These are phyloP conservation scores for silkworm (Bombyx mori) DNA, from an alignment of 1,140 invertebrate genomes.

Conservation along the genomic window DNA sequence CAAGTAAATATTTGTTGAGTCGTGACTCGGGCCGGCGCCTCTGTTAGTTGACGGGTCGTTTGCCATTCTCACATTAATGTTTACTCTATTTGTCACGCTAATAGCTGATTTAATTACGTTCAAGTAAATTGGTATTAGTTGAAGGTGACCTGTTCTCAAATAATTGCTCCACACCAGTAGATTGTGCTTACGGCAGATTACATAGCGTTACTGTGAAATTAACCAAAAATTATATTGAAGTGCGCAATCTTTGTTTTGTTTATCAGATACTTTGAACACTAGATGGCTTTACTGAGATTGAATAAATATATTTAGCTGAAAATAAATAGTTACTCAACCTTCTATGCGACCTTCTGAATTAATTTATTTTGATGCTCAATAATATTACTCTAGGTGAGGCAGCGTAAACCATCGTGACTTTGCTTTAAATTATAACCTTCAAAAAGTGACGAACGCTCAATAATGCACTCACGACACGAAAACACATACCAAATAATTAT, in stretches of 20 bases:
- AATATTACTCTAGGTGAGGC: neutral
- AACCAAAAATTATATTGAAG: too few species aligned
- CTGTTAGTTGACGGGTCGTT: constrained; percentile 32
- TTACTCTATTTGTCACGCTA: constrained; percentile 51
- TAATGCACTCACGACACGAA: constrained; percentile 36
- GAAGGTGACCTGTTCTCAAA: constrained; percentile 3
- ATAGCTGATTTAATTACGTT: constrained; percentile 44
- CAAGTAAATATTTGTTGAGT: neutral
- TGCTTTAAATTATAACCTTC: constrained; percentile 38
- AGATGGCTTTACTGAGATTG: too few species aligned
- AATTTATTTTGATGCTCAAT: neutral
- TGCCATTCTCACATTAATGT: constrained; percentile 46
- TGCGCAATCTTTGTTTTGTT: too few species aligned
- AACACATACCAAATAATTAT: constrained; percentile 53
- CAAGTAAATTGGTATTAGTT: constrained; percentile 17
- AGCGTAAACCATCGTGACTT: constrained; percentile 28
- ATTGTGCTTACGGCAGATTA: too few species aligned
- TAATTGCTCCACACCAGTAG: too few species aligned
- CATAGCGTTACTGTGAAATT: too few species aligned
- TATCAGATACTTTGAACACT: too few species aligned
- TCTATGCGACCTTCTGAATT: too few species aligned
- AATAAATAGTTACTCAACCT: too few species aligned
- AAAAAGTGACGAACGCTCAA: constrained; percentile 26
- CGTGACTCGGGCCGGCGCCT: constrained; percentile 22
- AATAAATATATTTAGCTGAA: too few species aligned